These are phyloP conservation scores for Platyrinchus mystaceus DNA, from an alignment of 2,797 vertebrate genomes.

Conservation along the genomic window DNA sequence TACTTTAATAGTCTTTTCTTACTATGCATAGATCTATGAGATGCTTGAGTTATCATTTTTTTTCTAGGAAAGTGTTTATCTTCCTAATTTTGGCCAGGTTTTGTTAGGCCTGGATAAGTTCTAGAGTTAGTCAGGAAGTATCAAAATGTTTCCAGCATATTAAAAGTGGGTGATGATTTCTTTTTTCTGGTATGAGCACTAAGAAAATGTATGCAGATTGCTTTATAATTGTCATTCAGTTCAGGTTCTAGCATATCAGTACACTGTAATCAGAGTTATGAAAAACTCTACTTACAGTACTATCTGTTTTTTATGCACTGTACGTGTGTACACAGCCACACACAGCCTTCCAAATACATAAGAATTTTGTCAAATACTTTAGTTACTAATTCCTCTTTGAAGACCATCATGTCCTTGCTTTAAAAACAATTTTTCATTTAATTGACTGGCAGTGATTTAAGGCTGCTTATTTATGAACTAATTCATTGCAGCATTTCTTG, in stretches of 20 bases:
- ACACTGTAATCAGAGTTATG: neutral
- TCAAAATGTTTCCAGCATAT: neutral
- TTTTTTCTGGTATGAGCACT: neutral
- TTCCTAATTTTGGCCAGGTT: neutral
- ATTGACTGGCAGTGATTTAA: neutral
- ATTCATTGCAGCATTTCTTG: neutral
- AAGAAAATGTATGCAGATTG: neutral
- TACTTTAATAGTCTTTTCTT: neutral
- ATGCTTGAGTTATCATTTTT: neutral
- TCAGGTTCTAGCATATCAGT: neutral
- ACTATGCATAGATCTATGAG: neutral
- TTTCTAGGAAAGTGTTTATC: neutral
- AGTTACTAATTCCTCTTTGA: neutral
- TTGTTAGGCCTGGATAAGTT: neutral
- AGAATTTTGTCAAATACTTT: neutral
- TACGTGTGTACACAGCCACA: neutral
- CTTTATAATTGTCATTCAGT: neutral
- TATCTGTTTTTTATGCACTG: neutral
- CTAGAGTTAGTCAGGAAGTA: neutral
- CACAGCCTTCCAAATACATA: neutral
- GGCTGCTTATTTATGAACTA: neutral
- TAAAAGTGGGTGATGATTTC: neutral
- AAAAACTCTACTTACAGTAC: neutral
- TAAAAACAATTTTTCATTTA: neutral
- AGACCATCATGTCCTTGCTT: neutral